Base-by-base conservation (phyloP, 2,113 vertebrate genomes). In the Thunnus thynnus region DNA sequence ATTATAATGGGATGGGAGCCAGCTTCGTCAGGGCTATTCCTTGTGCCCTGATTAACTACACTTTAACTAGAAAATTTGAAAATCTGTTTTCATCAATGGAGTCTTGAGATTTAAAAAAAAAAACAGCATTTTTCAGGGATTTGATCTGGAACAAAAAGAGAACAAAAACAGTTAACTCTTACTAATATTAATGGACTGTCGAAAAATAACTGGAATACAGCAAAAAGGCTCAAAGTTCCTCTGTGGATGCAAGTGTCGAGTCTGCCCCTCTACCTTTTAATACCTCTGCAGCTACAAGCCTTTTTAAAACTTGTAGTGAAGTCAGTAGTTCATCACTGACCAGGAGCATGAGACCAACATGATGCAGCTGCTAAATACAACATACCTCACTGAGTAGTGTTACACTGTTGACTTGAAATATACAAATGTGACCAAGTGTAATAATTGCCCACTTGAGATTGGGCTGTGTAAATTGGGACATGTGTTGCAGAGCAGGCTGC, bases 1-100 rank as follows among this genome's bases (percentile, higher is more conserved):
- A 92, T 85, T 95, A 94, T 86, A 93, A 85, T 4, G 94, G 94
- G 17, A 93, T 95, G 94, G 95, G 92, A 47, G 91, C 94, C 41
- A 95, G 94, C 74, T 95, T 95, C 12, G 69, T 94, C 57, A 85
- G 94, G 57, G 94, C 94, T 2, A 67, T 95, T 56, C 95, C 95
- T 1, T 95, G 95, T 71, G 93, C 92, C 30, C 76, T 94, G 72
- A 89, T 95, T 12, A 95, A 95, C 86, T 94, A 92, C 76, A 94
- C 90, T 51, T 86, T 95, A 66, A 93, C 90, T 32, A 91, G 86
- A 63, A 91, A 81, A 72, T 88, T 95, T 85, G 94, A 94, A 86
- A 68, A 76, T 55, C 1, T 92, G 32, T 85, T 92, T 88, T 89
- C 88, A 44, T 89, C 73, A 14, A 50, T 48, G 1, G 72, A 83